Conservation (phyloP, 2,888 invertebrate genomes). For the Caenorhabditis sulstoni region DNA sequence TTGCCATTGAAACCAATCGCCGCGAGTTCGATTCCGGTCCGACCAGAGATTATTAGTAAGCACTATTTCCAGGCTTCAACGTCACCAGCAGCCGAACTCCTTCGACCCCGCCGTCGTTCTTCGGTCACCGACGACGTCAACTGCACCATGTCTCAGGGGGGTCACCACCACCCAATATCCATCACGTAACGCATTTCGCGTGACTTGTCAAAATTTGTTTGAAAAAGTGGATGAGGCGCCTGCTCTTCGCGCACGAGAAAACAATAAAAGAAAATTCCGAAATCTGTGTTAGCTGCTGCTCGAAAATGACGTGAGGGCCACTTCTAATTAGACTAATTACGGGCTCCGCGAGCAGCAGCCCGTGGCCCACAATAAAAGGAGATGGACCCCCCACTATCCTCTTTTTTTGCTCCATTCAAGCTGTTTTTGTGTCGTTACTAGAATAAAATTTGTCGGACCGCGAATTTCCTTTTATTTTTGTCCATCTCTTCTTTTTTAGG, state of each 20-base stretch:
- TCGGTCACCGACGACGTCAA: no score
- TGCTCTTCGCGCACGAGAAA: neutral
- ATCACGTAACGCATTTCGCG: conserved; percentile 18
- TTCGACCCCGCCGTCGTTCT: no score
- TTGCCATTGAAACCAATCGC: no score
- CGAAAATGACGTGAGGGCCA: neutral
- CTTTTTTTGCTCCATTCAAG: conserved; percentile 29
- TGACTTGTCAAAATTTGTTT: conserved; percentile 35
- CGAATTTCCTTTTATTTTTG: conserved; percentile 8
- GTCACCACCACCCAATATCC: neutral
- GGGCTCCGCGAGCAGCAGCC: conserved; percentile 8
- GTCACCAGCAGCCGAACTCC: no score
- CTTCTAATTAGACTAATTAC: conserved; percentile 26
- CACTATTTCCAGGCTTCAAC: no score
- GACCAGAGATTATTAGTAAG: no score
- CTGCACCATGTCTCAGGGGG: neutral
- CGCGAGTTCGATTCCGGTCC: no score
- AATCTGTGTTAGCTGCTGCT: neutral
- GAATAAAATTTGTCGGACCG: neutral
- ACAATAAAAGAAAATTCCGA: conserved; percentile 21
- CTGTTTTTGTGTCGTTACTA: neutral
- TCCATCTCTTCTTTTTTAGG: conserved; percentile 2
- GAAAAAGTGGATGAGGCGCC: neutral
- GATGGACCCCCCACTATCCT: conserved; percentile 17
- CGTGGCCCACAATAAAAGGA: conserved; percentile 17